These are phyloP conservation scores for Gadopsis marmoratus DNA, from an alignment of 2,797 vertebrate species.

Conservation along the genomic window DNA sequence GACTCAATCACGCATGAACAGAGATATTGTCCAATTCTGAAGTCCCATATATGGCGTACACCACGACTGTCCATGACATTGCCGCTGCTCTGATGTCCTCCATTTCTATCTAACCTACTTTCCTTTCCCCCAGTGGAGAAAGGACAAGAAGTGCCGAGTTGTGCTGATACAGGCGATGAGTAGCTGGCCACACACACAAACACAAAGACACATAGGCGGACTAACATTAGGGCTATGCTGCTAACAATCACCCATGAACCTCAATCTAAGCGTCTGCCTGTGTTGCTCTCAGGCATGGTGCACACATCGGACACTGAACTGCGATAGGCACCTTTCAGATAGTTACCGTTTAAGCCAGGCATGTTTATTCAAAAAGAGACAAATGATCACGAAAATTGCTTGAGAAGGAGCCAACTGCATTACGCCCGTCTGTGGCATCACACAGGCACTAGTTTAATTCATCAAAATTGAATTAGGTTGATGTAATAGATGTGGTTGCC, in stretches of 20 bases:
- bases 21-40: not conserved
- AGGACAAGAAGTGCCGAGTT: slow-evolving; percentile 11
- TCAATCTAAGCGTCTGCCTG: not conserved
- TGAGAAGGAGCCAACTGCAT: not conserved
- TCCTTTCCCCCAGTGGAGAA: slow-evolving; percentile 12
- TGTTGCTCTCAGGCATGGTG: slow-evolving; percentile 3
- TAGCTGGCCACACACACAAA: slow-evolving; percentile 7
- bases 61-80: not conserved
- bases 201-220: not conserved
- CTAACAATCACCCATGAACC: not conserved
- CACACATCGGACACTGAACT: not conserved
- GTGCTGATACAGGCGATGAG: slow-evolving; percentile 45
- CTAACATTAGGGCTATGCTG: not conserved
- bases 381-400: not conserved
- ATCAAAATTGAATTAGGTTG: slow-evolving; percentile 1
- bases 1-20: not conserved
- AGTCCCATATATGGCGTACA: not conserved
- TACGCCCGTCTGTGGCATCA: not conserved
- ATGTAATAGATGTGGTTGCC: not conserved
- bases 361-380: not conserved
- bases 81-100: slow-evolving; percentile 13
- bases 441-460: not conserved
- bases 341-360: slow-evolving; percentile 8
- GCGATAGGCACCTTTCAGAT: not conserved
- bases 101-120: slow-evolving; percentile 33